Base-by-base conservation (phyloP, 2,888 invertebrate species). In the Hemaris fuciformis region DNA sequence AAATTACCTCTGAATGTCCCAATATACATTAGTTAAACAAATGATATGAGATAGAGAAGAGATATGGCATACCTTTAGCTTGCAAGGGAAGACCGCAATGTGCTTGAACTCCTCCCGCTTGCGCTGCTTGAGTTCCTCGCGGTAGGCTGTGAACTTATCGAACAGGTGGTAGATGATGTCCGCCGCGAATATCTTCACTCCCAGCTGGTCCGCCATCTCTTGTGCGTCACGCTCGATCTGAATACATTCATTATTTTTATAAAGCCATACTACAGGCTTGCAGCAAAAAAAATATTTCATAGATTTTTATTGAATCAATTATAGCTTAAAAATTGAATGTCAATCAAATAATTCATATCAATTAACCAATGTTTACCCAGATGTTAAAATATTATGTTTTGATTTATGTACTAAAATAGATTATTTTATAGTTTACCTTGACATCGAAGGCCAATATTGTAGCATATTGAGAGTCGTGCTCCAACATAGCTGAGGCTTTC, bases 91-190 rank as follows among this genome's bases (percentile, higher is more conserved):
- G 68, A 99, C 99, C 20, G 99, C 99, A 70, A 99, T 96, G 79
- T 98, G 96, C 81, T 98, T 98, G 93, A 98, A 97, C 87, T 99
- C 98, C 73, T 99, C 98, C 27, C 99, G 95, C 82, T 98, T 99
- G 87, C 95, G 95, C 81, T 96, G 95, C 80, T 96, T 97, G 60
- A 99, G 91, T 76, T 99, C 98, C 63, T 99, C 98, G 66, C 98
- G 94, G 88, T 96, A 98, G 13, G 96, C 95, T 76, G 95, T 98
- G 93, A 99, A 99, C 87, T 97, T 97, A 89, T 99, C 99, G 91
- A 99, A 99, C 81, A 99, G 94, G 91, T 99, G 99, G 93, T 99
- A 99, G 82, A 99, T 99, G 84, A 99, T 99, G 93, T 99, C 99
- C 6, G 99, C 99, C 68, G 97, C 95, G 94, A 99, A 99, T 84